Percentiles rank a stretch among this genome's conserved stretches.
phyloP scores from a whole-genome alignment of 2,888 invertebrate genomes.

The Hedychridium roseum region DNA sequence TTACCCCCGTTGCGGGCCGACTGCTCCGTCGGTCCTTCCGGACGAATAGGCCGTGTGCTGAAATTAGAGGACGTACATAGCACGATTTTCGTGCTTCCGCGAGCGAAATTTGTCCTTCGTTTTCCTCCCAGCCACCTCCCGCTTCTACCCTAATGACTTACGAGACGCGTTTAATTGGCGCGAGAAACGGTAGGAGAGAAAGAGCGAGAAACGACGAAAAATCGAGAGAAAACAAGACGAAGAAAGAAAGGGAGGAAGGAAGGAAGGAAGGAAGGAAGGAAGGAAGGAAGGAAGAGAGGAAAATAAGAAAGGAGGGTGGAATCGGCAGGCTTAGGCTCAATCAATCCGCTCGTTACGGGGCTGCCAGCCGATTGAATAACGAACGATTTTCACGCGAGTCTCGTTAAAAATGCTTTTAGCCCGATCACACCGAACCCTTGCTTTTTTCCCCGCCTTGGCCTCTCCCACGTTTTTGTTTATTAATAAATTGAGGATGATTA shows the following conservation, averaged over 20 bases:
- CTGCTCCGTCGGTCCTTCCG: too few relatives aligned
- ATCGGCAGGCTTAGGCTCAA: constrained; percentile 37
- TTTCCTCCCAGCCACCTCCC: constrained; percentile 30
- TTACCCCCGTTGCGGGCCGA: too few relatives aligned
- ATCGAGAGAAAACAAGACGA: not conserved
- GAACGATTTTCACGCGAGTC: constrained; percentile 45
- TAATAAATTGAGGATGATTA: too few relatives aligned
- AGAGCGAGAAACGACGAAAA: constrained; percentile 13
- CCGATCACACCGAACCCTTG: constrained; percentile 13
- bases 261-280: constrained; percentile 5
- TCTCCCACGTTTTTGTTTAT: constrained; percentile 5
- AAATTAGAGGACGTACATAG: too few relatives aligned
- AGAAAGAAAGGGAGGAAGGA: not conserved
- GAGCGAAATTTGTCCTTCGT: too few relatives aligned
- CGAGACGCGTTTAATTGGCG: constrained; percentile 45
- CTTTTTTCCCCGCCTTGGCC: constrained; percentile 21
- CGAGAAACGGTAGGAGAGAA: constrained; percentile 33
- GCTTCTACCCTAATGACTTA: constrained; percentile 35
- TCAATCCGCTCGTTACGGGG: constrained; percentile 47
- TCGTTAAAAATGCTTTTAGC: constrained; percentile 50
- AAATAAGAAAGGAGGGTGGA: constrained; percentile 9
- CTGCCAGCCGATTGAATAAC: constrained; percentile 41
- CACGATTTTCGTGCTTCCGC: too few relatives aligned
- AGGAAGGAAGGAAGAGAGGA: not conserved
- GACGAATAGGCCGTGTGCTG: too few relatives aligned